These are phyloP conservation scores for Stegana nigrithorax DNA, from an alignment of 2,888 invertebrate species.

Conservation along the genomic window DNA sequence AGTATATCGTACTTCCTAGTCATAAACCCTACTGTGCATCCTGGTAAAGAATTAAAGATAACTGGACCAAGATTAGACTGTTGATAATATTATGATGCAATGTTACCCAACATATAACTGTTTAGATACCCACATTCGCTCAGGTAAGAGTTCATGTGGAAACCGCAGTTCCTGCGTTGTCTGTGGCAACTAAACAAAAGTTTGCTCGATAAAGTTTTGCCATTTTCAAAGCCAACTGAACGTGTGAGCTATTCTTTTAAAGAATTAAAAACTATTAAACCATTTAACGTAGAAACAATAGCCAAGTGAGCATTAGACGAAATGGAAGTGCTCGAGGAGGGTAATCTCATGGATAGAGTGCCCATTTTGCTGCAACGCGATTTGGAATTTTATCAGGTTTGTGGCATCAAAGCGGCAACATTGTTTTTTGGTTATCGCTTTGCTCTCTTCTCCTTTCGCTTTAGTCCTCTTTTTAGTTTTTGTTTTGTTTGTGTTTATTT, in stretches of 20 bases:
- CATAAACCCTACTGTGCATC: no score
- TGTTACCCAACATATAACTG: not conserved
- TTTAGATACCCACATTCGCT: not conserved
- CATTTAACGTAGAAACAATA: not conserved
- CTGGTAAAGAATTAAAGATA: no score
- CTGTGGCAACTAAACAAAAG: slow-evolving; percentile 29
- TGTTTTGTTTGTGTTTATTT: not conserved
- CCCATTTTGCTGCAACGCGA: slow-evolving; percentile 84
- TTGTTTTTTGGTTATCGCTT: no score
- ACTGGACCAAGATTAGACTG: no score
- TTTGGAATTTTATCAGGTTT: slow-evolving; percentile 84
- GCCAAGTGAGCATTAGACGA: slow-evolving; percentile 21
- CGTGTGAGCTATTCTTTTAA: no score
- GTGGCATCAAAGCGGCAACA: not conserved
- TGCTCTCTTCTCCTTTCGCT: no score
- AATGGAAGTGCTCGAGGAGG: slow-evolving; percentile 92
- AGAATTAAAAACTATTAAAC: not conserved
- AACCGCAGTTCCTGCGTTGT: not conserved
- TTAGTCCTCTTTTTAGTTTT: no score
- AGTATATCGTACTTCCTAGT: no score
- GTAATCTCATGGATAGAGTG: slow-evolving; percentile 88
- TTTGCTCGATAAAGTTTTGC: slow-evolving; percentile 15
- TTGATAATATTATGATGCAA: no score
- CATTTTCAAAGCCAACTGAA: no score
- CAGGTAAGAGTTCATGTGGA: not conserved